A percentile compares a stretch with the other conserved stretches of the same genome.
Conservation (phyloP, 2,113 vertebrate genomes). For the Sinocyclocheilus rhinocerous region DNA sequence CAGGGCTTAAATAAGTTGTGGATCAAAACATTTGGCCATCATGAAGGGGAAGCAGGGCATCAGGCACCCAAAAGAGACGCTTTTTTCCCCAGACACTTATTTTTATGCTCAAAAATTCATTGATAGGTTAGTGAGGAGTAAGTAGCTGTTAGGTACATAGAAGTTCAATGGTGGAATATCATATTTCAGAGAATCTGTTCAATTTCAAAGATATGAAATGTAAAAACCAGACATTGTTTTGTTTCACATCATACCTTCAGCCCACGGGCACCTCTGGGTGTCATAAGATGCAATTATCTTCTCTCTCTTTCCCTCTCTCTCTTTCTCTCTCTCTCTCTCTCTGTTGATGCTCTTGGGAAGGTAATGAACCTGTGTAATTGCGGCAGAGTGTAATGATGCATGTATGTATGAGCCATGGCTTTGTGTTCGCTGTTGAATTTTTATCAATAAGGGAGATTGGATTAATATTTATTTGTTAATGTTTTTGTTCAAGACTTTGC, state of each 20-base stretch:
- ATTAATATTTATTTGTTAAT: slow-evolving; percentile 86
- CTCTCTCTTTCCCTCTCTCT: slow-evolving; percentile 19
- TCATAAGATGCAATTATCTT: slow-evolving; percentile 46
- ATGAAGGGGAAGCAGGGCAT: slow-evolving; percentile 75
- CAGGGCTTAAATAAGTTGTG: slow-evolving; percentile 81
- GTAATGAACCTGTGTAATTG: slow-evolving; percentile 79
- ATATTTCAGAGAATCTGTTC: slow-evolving; percentile 13
- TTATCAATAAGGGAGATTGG: slow-evolving; percentile 80
- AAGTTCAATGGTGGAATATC: background rate
- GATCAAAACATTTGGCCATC: slow-evolving; percentile 87
- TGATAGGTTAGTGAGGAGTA: background rate
- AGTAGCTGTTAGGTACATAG: background rate
- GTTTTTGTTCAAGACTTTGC: slow-evolving; percentile 80
- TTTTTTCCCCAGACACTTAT: background rate
- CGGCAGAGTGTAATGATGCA: slow-evolving; percentile 77
- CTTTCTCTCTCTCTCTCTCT: slow-evolving; percentile 47
- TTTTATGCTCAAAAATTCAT: background rate
- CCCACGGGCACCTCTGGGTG: slow-evolving; percentile 40
- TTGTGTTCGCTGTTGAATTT: slow-evolving; percentile 71
- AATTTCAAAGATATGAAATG: slow-evolving; percentile 8
- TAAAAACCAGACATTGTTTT: slow-evolving; percentile 34
- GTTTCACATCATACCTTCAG: slow-evolving; percentile 19
- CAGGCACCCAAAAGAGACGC: too few species aligned
- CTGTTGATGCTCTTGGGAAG: slow-evolving; percentile 61
- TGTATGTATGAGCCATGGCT: slow-evolving; percentile 72